These are phyloP conservation scores for Taenaris catops DNA, from an alignment of 2,888 invertebrate genomes.

Conservation along the genomic window DNA sequence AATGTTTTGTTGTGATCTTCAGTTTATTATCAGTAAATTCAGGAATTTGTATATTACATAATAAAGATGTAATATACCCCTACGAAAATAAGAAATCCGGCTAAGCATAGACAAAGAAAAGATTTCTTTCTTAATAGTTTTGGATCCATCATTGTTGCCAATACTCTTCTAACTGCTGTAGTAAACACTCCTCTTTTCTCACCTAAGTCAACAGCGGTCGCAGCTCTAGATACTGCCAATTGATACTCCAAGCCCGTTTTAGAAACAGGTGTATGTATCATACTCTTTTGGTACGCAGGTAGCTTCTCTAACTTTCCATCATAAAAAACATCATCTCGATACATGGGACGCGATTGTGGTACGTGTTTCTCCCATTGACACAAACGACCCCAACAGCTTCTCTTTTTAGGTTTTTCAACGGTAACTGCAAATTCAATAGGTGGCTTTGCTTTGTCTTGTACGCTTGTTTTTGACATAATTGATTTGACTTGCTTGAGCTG, in stretches of 20 bases:
- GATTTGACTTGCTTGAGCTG: slow-evolving; percentile 59
- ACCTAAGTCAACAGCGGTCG: slow-evolving; percentile 50
- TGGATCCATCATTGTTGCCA: slow-evolving; percentile 69
- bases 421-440: slow-evolving; percentile 37
- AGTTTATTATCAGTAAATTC: too few relatives aligned
- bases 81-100: slow-evolving; percentile 47
- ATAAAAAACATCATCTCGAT: slow-evolving; percentile 68
- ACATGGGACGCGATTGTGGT: slow-evolving; percentile 57
- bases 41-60: slow-evolving; percentile 46
- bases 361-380: slow-evolving; percentile 59
- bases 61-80: slow-evolving; percentile 61
- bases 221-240: slow-evolving; percentile 62
- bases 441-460: slow-evolving; percentile 33
- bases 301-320: slow-evolving; percentile 51
- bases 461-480: slow-evolving; percentile 45
- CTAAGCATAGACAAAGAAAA: slow-evolving; percentile 43
- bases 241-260: slow-evolving; percentile 68
- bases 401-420: slow-evolving; percentile 33
- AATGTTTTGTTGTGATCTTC: too few relatives aligned
- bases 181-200: slow-evolving; percentile 59
- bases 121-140: slow-evolving; percentile 47
- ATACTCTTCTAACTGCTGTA: slow-evolving; percentile 55
- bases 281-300: slow-evolving; percentile 58
- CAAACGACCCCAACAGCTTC: slow-evolving; percentile 44
- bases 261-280: slow-evolving; percentile 36